A percentile compares a stretch with the other conserved stretches of the same genome.
These are phyloP conservation scores for Anastatus disparis DNA, from an alignment of 1,140 invertebrate genomes.

Conservation along the genomic window DNA sequence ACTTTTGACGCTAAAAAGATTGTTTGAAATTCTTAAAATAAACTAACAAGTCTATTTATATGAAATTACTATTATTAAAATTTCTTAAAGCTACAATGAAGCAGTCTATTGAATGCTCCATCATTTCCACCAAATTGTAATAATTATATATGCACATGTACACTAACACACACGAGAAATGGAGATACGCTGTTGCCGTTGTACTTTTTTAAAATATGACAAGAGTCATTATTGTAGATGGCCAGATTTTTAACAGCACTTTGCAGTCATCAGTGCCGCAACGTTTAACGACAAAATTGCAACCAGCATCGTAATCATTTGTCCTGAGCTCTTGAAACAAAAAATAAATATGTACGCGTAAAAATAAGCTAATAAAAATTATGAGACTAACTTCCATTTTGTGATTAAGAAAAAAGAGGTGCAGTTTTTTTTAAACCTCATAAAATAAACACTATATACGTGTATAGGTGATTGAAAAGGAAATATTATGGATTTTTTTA, in stretches of 20 bases:
- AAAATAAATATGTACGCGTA: no score
- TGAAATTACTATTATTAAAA: slow-evolving; percentile 2
- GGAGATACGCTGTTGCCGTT: background rate
- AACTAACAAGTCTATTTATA: background rate
- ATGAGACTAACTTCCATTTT: slow-evolving; percentile 7
- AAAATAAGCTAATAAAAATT: slow-evolving; percentile 15
- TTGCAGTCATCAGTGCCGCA: slow-evolving; percentile 29
- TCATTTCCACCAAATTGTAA: background rate
- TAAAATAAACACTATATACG: no score
- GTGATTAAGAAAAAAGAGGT: slow-evolving; percentile 19
- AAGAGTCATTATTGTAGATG: slow-evolving; percentile 14
- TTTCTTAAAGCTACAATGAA: slow-evolving; percentile 3
- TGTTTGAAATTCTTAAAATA: no score
- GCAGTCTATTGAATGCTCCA: slow-evolving; percentile 1
- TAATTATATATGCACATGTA: background rate
- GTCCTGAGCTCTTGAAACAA: background rate
- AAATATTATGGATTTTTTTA: background rate
- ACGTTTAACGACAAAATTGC: slow-evolving; percentile 36
- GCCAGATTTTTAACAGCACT: slow-evolving; percentile 28
- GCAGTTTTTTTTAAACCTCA: no score
- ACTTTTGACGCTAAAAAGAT: no score
- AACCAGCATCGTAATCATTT: background rate
- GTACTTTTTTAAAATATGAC: slow-evolving; percentile 13
- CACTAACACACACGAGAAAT: no score
- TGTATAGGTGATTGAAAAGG: no score